Evolutionary conservation across 2,797 vertebrate species (phyloP), one percentile per base, ranked within the genome.

Genomic region (Brachyalestes nurse): DNA sequence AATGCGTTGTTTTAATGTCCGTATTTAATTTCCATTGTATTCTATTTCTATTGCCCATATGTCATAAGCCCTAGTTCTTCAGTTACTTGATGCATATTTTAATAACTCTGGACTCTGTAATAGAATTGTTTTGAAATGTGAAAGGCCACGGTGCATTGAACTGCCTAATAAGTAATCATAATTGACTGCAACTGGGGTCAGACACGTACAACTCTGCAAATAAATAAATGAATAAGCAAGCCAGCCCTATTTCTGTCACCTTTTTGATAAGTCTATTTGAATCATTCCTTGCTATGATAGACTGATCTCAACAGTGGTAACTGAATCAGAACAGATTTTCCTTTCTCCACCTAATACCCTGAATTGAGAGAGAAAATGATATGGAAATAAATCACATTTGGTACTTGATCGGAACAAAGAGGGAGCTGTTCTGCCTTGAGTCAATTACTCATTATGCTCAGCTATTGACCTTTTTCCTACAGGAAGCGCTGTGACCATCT

Each of bases 381-480:
- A 94, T 93, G 91, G 88, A 92, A 93, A 95, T 94, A 94, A 94
- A 93, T 93, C 91, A 93, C 92, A 93, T 92, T 93, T 84, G 87
- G 89, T 90, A 92, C 91, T 92, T 94, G 92, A 94, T 95, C 93
- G 90, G 90, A 91, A 92, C 88, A 84, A 88, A 91, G 90, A 87
- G 88, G 85, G 86, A 90, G 87, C 91, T 86, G 89, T 90, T 91
- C 91, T 90, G 90, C 88, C 90, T 92, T 90, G 90, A 95, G 92
- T 95, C 94, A 95, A 94, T 95, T 93, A 95, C 93, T 94, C 93
- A 94, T 94, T 95, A 94, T 92, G 91, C 91, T 89, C 86, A 88
- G 93, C 92, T 94, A 95, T 95, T 95, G 94, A 95, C 94, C 94
- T 95, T 95, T 91, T 90, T 92, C 91, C 90, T 92, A 93, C 92